Evolutionary conservation across 2,113 vertebrate species (phyloP).

Genomic region (Corydoras maculifer): DNA sequence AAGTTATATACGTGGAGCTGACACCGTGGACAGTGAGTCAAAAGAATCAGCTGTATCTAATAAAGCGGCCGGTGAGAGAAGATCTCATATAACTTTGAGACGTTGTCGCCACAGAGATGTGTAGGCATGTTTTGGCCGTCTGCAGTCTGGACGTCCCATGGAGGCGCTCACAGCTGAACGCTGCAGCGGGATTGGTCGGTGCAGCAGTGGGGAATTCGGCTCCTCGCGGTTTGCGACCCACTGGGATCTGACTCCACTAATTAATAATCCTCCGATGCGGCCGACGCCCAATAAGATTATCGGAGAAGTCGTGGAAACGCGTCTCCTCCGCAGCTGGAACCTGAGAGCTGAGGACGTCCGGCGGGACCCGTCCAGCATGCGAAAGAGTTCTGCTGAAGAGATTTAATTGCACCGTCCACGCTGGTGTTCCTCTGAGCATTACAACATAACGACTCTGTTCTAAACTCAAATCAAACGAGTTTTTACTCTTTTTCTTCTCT

Average conservation of each 20-base stretch:
- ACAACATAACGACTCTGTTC: slow-evolving; percentile 64
- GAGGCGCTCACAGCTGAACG: slow-evolving; percentile 35
- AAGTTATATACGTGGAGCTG: too few species aligned
- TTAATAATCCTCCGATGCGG: slow-evolving; percentile 63
- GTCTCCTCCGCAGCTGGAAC: slow-evolving; percentile 47
- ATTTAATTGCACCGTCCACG: slow-evolving; percentile 69
- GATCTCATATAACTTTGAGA: too few species aligned
- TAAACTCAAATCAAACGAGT: slow-evolving; percentile 62
- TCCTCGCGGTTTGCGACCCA: slow-evolving; percentile 40
- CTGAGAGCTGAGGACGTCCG: slow-evolving; percentile 48
- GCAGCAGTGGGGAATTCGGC: slow-evolving; percentile 35
- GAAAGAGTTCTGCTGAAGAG: slow-evolving; percentile 62
- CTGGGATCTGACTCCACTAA: slow-evolving; percentile 54
- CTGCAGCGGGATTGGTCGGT: slow-evolving; percentile 20
- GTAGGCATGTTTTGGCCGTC: too few species aligned
- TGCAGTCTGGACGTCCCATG: not conserved
- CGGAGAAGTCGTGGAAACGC: slow-evolving; percentile 61
- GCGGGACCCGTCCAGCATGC: slow-evolving; percentile 49
- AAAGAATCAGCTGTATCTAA: too few species aligned
- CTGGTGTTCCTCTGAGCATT: slow-evolving; percentile 64
- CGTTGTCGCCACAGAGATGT: too few species aligned
- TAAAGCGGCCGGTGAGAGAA: too few species aligned
- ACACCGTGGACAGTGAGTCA: too few species aligned
- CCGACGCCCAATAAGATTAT: slow-evolving; percentile 58
- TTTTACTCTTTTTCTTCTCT: slow-evolving; percentile 25